phyloP scores from a whole-genome alignment of 2,113 vertebrate genomes.

The Apaloderma vittatum region DNA sequence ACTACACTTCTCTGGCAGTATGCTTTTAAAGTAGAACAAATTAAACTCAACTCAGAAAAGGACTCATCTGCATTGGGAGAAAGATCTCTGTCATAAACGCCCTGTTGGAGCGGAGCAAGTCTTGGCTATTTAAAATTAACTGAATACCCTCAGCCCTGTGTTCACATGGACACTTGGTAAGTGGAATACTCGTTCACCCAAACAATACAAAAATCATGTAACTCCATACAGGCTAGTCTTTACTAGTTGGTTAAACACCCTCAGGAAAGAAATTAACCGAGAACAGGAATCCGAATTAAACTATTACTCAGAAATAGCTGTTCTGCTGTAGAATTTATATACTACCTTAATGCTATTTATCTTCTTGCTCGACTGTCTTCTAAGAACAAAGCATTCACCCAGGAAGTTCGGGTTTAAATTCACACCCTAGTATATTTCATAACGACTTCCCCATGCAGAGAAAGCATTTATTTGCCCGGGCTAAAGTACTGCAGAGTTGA shows the following conservation, averaged over 20 bases:
- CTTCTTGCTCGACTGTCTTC: not conserved
- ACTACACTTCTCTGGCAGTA: not conserved
- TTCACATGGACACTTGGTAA: not conserved
- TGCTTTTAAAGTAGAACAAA: not conserved
- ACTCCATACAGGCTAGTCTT: not conserved
- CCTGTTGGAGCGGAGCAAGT: not conserved
- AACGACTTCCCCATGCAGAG: not conserved
- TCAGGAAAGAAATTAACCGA: not conserved
- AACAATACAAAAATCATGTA: not conserved
- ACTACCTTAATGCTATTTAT: not conserved
- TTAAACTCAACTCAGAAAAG: not conserved
- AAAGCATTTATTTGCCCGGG: not conserved
- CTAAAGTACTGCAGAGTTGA: not conserved
- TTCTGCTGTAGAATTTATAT: not conserved
- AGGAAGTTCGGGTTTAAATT: slow-evolving; percentile 35
- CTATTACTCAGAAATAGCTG: not conserved
- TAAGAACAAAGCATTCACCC: not conserved
- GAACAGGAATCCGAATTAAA: not conserved
- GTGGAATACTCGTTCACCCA: not conserved
- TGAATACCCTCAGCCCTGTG: not conserved
- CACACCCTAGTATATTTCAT: not conserved
- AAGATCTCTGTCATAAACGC: accelerated
- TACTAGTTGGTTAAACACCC: not conserved
- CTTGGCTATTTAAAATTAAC: not conserved
- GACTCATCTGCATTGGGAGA: not conserved